Percentiles rank a stretch among this genome's conserved stretches.
Conservation (phyloP, 2,797 vertebrate genomes). For the Periophthalmus magnuspinnatus region DNA sequence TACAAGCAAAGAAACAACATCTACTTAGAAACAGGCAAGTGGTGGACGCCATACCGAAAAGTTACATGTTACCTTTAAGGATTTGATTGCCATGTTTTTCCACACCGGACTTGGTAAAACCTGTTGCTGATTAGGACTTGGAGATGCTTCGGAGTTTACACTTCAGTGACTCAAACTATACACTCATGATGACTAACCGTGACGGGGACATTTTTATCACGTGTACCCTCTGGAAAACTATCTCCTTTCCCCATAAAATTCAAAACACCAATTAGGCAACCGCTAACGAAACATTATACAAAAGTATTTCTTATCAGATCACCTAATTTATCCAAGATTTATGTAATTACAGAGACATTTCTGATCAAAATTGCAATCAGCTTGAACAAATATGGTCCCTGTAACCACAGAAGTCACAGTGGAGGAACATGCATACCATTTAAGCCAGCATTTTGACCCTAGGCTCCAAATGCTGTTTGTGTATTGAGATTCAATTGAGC, state of each 20-base stretch:
- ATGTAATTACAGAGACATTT: too few relatives aligned
- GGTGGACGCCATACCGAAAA: too few relatives aligned
- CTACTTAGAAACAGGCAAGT: too few relatives aligned
- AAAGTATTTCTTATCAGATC: not conserved
- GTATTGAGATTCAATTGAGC: slow-evolving; percentile 8
- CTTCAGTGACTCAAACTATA: not conserved
- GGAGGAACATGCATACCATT: not conserved
- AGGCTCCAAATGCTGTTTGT: not conserved
- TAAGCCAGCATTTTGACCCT: not conserved
- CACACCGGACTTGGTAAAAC: not conserved
- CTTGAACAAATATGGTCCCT: slow-evolving; percentile 1
- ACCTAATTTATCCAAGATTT: not conserved
- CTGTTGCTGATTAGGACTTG: not conserved
- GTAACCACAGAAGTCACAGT: not conserved
- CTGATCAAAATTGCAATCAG: slow-evolving; percentile 7
- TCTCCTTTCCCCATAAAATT: not conserved
- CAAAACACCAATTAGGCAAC: not conserved
- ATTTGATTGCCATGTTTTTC: too few relatives aligned
- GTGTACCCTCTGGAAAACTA: not conserved
- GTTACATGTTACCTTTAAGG: too few relatives aligned
- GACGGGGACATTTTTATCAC: not conserved
- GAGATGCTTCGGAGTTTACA: not conserved
- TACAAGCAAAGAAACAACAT: too few relatives aligned
- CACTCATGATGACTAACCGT: not conserved
- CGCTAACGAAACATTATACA: not conserved